Conservation (phyloP, 2,888 invertebrate species). For the Morpho achilles region DNA sequence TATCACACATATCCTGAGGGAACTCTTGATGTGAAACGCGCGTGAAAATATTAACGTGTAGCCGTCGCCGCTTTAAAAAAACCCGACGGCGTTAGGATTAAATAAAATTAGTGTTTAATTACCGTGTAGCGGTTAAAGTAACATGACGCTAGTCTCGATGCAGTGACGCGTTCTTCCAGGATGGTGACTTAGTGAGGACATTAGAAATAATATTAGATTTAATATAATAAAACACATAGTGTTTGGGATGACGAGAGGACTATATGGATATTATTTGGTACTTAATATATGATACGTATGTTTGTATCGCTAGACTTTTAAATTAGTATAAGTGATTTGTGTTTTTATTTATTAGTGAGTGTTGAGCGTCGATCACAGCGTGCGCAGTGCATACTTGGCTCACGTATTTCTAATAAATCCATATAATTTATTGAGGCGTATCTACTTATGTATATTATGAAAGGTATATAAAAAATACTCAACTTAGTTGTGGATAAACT, state of each 20-base stretch:
- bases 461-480: constrained; percentile 59
- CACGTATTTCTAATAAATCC: constrained; percentile 52
- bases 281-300: constrained; percentile 63
- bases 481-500: constrained; percentile 79
- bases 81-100: constrained; percentile 14
- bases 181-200: constrained; percentile 49
- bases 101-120: constrained; percentile 24
- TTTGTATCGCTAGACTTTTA: constrained; percentile 67
- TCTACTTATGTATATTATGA: constrained; percentile 77
- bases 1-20: constrained; percentile 7
- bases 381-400: constrained; percentile 54
- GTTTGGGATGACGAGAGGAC: constrained; percentile 50
- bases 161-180: constrained; percentile 60
- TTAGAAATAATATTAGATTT: constrained; percentile 36
- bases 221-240: constrained; percentile 60
- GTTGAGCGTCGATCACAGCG: constrained; percentile 44
- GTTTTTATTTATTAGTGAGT: constrained; percentile 53
- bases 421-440: constrained; percentile 65
- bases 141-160: constrained; percentile 53
- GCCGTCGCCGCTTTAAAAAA: constrained; percentile 1
- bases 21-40: constrained; percentile 3
- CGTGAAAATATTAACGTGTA: constrained; percentile 1
- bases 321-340: constrained; percentile 49
- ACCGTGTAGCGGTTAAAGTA: constrained; percentile 42
- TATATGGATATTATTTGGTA: constrained; percentile 41